Conservation (phyloP, 2,113 vertebrate genomes). For the Petromus typicus region DNA sequence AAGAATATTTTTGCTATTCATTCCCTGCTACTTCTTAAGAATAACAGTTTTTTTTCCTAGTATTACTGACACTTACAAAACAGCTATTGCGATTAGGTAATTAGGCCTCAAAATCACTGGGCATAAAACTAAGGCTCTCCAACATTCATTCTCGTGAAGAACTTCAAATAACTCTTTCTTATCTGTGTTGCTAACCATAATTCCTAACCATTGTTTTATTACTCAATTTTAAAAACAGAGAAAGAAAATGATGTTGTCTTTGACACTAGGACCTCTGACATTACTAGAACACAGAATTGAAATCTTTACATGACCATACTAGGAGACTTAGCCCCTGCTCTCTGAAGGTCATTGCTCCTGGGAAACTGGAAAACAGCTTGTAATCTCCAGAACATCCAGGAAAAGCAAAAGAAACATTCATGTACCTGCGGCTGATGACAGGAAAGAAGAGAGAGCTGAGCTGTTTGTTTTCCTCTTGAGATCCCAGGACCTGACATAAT, state of each 20-base stretch:
- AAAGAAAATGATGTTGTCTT: conserved; percentile 1
- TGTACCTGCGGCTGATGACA: not conserved
- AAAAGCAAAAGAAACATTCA: not conserved
- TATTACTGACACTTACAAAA: conserved; percentile 58
- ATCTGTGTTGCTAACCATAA: not conserved
- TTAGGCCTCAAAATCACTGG: conserved; percentile 49
- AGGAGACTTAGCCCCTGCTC: not conserved
- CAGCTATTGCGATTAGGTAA: conserved; percentile 51
- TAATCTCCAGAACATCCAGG: not conserved
- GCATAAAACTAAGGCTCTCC: conserved; percentile 32
- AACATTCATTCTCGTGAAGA: not conserved
- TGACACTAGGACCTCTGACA: conserved; percentile 7
- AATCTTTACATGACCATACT: not conserved
- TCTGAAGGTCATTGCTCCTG: not conserved
- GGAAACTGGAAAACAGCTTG: conserved; percentile 39
- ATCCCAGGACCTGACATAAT: not conserved
- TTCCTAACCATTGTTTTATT: conserved; percentile 27
- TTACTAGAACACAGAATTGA: not conserved
- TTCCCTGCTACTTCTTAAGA: conserved; percentile 27
- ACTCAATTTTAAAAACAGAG: conserved; percentile 23
- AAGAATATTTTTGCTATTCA: conserved; percentile 43
- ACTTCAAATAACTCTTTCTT: conserved; percentile 9
- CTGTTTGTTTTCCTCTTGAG: not conserved
- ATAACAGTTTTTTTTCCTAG: conserved; percentile 55
- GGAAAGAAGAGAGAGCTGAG: not conserved